phyloP scores from a whole-genome alignment of 2,888 invertebrate genomes.

The Antheraea assamensis region DNA sequence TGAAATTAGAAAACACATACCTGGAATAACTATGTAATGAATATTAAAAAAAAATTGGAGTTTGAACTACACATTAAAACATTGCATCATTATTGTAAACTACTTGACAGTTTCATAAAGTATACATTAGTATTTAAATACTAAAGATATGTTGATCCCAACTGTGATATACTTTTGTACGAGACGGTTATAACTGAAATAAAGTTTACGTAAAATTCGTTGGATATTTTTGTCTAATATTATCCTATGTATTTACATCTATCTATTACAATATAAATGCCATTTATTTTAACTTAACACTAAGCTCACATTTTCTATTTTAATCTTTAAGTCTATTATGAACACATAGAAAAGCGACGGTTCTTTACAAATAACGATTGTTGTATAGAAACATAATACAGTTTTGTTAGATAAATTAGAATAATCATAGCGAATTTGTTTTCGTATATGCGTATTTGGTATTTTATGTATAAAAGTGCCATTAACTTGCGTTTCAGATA shows the following conservation, averaged over 20 bases:
- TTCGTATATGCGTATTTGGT: not conserved
- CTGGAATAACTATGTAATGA: not conserved
- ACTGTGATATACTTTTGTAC: slow-evolving; percentile 2
- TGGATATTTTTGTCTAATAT: slow-evolving; percentile 7
- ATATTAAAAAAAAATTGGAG: not conserved
- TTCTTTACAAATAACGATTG: not conserved
- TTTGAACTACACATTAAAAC: not conserved
- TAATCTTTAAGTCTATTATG: not conserved
- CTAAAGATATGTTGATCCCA: not conserved
- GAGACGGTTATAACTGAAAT: slow-evolving; percentile 12
- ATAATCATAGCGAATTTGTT: not conserved
- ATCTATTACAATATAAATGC: slow-evolving; percentile 49
- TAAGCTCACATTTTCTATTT: slow-evolving; percentile 12
- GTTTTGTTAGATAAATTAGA: not conserved
- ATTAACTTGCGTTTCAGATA: too few relatives aligned
- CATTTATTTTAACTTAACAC: slow-evolving; percentile 26
- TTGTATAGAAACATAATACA: not conserved
- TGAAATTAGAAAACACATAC: not conserved
- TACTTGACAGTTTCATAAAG: not conserved
- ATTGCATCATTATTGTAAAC: not conserved
- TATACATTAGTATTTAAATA: not conserved
- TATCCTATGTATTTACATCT: slow-evolving; percentile 25
- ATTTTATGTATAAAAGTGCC: not conserved
- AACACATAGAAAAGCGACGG: not conserved
- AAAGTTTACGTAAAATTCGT: slow-evolving; percentile 8